A percentile compares a stretch with the other conserved stretches of the same genome.
Conservation (phyloP, 1,140 invertebrate species). For the Danaus melanippus region DNA sequence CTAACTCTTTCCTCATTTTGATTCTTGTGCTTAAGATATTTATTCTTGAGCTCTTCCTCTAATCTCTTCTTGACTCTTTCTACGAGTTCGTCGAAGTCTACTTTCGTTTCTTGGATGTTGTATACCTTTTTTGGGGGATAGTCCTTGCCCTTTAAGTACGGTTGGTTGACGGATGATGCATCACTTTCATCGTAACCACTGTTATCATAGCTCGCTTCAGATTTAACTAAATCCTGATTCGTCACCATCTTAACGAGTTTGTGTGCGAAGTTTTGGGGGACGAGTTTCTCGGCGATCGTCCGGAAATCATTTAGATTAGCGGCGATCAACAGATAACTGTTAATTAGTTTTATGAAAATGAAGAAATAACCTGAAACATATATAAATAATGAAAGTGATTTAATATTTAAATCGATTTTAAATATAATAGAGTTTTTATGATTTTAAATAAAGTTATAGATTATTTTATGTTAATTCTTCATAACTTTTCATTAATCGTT, state of each 20-base stretch:
- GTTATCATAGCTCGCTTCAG: slow-evolving; percentile 1
- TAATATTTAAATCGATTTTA: no score
- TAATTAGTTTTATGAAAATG: slow-evolving; percentile 15
- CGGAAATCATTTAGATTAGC: slow-evolving; percentile 45
- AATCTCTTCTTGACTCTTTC: slow-evolving; percentile 30
- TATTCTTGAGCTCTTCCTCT: slow-evolving; percentile 21
- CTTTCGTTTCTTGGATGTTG: slow-evolving; percentile 8
- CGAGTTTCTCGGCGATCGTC: slow-evolving; percentile 35
- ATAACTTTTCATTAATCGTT: no score
- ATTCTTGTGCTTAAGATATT: slow-evolving; percentile 5
- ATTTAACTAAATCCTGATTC: not conserved
- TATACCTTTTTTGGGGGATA: not conserved
- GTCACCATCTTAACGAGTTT: slow-evolving; percentile 25
- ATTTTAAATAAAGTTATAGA: not conserved
- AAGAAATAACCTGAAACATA: slow-evolving; percentile 24
- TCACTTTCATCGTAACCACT: not conserved
- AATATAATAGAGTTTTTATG: no score
- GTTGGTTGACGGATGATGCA: not conserved
- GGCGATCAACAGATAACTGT: slow-evolving; percentile 38
- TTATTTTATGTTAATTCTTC: not conserved
- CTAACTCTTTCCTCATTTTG: no score
- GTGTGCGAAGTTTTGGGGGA: slow-evolving; percentile 28
- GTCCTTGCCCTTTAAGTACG: not conserved
- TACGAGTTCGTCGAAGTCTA: slow-evolving; percentile 33
- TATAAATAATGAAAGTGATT: slow-evolving; percentile 7